Conservation (phyloP, 2,888 invertebrate genomes). For the Plemyria rubiginata region DNA sequence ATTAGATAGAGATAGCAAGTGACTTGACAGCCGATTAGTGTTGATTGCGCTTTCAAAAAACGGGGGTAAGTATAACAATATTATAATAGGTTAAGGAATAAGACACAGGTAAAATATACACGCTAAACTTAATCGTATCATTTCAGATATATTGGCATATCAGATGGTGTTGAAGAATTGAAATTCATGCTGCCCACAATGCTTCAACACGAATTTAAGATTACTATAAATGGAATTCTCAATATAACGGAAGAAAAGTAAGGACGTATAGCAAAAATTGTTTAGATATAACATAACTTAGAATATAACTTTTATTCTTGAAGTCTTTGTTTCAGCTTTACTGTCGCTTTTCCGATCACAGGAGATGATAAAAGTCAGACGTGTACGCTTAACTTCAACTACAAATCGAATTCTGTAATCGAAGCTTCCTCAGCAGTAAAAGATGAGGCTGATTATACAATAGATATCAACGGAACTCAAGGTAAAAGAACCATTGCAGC, state of each 20-base stretch:
- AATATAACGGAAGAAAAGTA: slow-evolving; percentile 20
- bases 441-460: neutral
- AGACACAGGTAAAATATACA: too few relatives aligned
- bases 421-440: neutral
- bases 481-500: neutral
- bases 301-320: neutral
- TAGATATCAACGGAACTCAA: neutral
- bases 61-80: neutral
- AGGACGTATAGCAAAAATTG: slow-evolving; percentile 2
- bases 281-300: too few relatives aligned
- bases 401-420: neutral
- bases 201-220: slow-evolving; percentile 5
- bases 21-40: too few relatives aligned
- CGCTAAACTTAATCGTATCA: neutral
- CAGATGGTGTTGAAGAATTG: neutral
- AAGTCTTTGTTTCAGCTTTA: slow-evolving; percentile 19
- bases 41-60: too few relatives aligned
- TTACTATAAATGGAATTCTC: slow-evolving; percentile 15
- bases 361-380: neutral
- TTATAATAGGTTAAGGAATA: neutral
- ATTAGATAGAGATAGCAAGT: too few relatives aligned
- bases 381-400: slow-evolving; percentile 14
- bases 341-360: slow-evolving; percentile 4
- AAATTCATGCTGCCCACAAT: slow-evolving; percentile 17
- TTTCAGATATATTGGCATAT: slow-evolving; percentile 10